Percentiles rank a stretch among this genome's conserved stretches.
These are phyloP conservation scores for Meleagris gallopavo DNA, from an alignment of 2,113 vertebrate genomes.

Conservation along the genomic window DNA sequence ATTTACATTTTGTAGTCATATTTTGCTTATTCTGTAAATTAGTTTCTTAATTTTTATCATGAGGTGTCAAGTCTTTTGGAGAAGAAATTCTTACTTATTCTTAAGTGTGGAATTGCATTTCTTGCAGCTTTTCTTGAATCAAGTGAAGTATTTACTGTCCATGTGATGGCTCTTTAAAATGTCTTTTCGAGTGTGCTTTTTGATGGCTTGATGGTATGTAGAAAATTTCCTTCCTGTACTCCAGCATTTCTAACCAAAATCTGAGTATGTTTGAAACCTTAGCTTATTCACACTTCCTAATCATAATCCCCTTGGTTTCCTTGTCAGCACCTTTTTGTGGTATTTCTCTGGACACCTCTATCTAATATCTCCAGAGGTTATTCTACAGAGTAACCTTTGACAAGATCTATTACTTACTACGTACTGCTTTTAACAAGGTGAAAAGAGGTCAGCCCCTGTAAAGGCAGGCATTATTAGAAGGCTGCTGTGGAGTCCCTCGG, in stretches of 20 bases:
- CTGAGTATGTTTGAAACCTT: slow-evolving; percentile 54
- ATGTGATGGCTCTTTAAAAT: slow-evolving; percentile 44
- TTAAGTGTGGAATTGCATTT: not conserved
- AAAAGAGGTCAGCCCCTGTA: slow-evolving; percentile 41
- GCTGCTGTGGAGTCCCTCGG: not conserved
- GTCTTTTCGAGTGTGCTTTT: slow-evolving; percentile 60
- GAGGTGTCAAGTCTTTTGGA: not conserved
- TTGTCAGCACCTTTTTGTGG: slow-evolving; percentile 61
- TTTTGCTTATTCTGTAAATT: not conserved
- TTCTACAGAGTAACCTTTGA: slow-evolving; percentile 73
- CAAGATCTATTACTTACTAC: slow-evolving; percentile 69
- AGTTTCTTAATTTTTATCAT: not conserved
- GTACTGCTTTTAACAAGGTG: slow-evolving; percentile 59
- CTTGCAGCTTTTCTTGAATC: slow-evolving; percentile 28
- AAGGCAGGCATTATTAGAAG: slow-evolving; percentile 36
- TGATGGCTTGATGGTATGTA: slow-evolving; percentile 63
- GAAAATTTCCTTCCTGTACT: slow-evolving; percentile 57
- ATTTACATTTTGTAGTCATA: not conserved
- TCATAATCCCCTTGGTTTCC: slow-evolving; percentile 65
- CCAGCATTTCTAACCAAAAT: slow-evolving; percentile 58
- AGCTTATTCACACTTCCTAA: slow-evolving; percentile 64
- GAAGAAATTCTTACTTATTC: not conserved
- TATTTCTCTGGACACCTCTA: slow-evolving; percentile 68
- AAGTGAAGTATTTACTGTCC: slow-evolving; percentile 12
- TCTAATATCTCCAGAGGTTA: slow-evolving; percentile 64